Evolutionary conservation across 2,888 invertebrate species (phyloP).

Genomic region (Seira ritae): DNA sequence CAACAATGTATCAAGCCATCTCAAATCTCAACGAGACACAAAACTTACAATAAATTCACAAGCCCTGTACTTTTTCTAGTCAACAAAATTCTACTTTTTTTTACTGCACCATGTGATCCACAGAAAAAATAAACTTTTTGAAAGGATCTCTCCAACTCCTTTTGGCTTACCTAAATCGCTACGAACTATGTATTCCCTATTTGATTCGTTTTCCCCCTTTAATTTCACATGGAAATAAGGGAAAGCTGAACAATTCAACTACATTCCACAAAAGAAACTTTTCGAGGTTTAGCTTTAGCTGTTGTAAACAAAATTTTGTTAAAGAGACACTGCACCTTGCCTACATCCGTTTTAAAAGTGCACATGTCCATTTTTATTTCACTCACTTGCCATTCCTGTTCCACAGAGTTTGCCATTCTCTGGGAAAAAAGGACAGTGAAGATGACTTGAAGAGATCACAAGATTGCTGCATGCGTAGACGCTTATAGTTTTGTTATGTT

Average conservation of each 20-base stretch:
- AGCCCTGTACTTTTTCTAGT: too few species aligned
- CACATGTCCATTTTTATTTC: background rate
- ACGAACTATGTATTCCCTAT: background rate
- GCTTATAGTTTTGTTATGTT: too few species aligned
- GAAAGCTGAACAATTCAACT: background rate
- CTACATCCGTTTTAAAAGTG: background rate
- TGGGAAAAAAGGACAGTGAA: too few species aligned
- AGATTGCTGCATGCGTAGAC: too few species aligned
- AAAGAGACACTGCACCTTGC: background rate
- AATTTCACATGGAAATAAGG: background rate
- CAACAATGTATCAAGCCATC: too few species aligned
- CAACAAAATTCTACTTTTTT: background rate
- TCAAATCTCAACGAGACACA: too few species aligned
- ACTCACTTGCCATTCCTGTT: too few species aligned
- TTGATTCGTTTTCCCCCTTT: background rate
- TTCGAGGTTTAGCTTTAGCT: too few species aligned
- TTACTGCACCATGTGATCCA: background rate
- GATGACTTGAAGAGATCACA: too few species aligned
- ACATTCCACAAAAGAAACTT: too few species aligned
- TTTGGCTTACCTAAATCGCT: background rate
- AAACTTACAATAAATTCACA: background rate
- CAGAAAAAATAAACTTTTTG: background rate
- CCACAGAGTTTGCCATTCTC: too few species aligned
- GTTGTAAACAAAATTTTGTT: constrained; percentile 1
- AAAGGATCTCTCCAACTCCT: background rate